phyloP scores from a whole-genome alignment of 2,888 invertebrate species.

The Drosophila conformis region DNA sequence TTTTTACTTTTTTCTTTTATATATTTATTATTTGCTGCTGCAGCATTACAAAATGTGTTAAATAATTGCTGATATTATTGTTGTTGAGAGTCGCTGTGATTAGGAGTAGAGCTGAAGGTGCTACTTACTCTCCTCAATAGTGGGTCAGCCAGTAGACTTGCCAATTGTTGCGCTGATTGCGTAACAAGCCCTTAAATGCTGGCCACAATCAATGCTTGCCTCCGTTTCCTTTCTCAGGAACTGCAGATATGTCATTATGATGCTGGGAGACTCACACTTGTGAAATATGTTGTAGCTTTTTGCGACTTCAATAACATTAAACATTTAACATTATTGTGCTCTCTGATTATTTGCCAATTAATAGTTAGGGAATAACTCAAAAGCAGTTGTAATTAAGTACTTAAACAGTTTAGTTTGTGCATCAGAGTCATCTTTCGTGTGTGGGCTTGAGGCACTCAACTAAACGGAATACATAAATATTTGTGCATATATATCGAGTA shows the following conservation, averaged over 20 bases:
- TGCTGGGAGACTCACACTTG: background rate
- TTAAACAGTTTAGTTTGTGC: slow-evolving; percentile 43
- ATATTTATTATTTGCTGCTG: slow-evolving; percentile 12
- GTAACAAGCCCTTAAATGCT: slow-evolving; percentile 1
- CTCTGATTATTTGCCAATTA: slow-evolving; percentile 12
- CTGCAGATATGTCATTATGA: background rate
- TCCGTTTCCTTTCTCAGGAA: background rate
- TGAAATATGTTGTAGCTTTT: background rate
- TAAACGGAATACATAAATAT: slow-evolving; percentile 25
- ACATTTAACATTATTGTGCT: background rate
- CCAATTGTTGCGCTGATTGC: slow-evolving; percentile 23
- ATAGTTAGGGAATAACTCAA: slow-evolving; percentile 26
- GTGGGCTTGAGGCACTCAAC: slow-evolving; percentile 13
- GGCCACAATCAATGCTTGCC: background rate
- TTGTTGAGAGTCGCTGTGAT: slow-evolving; percentile 21
- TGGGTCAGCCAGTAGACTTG: slow-evolving; percentile 30
- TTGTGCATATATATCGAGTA: background rate
- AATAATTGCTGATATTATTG: slow-evolving; percentile 70
- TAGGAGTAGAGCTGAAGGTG: background rate
- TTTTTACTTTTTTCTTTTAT: slow-evolving; percentile 6
- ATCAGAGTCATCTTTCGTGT: slow-evolving; percentile 10
- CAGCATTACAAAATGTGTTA: slow-evolving; percentile 68
- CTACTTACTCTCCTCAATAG: slow-evolving; percentile 10
- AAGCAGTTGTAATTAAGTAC: slow-evolving; percentile 40
- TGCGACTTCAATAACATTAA: background rate